These are phyloP conservation scores for Anthopleura xanthogrammica DNA, from an alignment of 92 coral and sea anemone genomes.

Conservation along the genomic window DNA sequence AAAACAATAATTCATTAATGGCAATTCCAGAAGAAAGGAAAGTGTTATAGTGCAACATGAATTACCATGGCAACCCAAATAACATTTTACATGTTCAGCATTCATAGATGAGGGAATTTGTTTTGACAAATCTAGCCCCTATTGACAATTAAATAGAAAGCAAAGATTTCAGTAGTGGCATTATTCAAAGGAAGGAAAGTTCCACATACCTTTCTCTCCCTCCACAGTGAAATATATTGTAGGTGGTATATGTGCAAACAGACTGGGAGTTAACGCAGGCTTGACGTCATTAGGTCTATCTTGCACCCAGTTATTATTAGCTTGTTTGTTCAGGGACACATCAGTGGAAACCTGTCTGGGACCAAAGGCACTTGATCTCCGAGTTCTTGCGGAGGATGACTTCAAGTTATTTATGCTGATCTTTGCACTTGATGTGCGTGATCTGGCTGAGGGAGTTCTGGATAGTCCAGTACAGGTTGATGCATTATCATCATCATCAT, in stretches of 20 bases:
- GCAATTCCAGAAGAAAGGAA: too few species aligned
- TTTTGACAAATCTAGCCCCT: too few species aligned
- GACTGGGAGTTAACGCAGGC: conserved; percentile 73
- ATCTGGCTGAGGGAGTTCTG: conserved; percentile 55
- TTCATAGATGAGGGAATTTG: too few species aligned
- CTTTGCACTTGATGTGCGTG: conserved; percentile 71
- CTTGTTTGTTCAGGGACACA: conserved; percentile 14
- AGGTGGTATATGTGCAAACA: conserved; percentile 74
- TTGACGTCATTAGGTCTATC: conserved; percentile 44
- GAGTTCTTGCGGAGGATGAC: conserved; percentile 7
- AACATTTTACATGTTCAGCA: too few species aligned
- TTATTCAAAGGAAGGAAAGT: too few species aligned
- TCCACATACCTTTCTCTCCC: conserved; percentile 79
- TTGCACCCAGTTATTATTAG: conserved; percentile 64
- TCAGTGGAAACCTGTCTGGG: background rate
- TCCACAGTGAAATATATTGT: conserved; percentile 83
- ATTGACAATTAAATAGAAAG: too few species aligned
- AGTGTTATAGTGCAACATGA: too few species aligned
- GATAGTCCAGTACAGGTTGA: conserved; percentile 56
- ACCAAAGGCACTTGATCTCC: conserved; percentile 27
- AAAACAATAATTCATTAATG: too few species aligned
- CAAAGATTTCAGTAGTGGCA: too few species aligned
- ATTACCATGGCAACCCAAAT: too few species aligned
- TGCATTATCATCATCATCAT: conserved; percentile 49
- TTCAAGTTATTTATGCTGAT: conserved; percentile 16